Percentiles rank a stretch among this genome's conserved stretches.
These are phyloP conservation scores for Himantopus leucocephalus DNA, from an alignment of 2,113 vertebrate species.

Conservation along the genomic window DNA sequence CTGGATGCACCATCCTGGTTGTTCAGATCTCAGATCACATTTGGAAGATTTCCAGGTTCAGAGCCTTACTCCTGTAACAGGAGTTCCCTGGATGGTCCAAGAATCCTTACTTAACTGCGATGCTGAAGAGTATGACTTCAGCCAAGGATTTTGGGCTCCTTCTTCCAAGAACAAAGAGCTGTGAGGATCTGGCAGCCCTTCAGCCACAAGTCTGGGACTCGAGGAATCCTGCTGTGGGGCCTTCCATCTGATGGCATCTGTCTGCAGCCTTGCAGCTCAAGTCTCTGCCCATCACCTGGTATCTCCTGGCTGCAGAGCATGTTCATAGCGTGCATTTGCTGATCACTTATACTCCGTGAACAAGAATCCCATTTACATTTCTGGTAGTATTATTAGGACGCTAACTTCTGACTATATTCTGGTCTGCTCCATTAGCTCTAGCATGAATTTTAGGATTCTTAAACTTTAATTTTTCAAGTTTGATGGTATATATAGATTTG, in stretches of 20 bases:
- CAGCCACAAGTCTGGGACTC: background rate
- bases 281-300: background rate
- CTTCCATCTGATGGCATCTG: background rate
- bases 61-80: background rate
- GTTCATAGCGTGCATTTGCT: background rate
- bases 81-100: background rate
- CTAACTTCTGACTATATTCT: background rate
- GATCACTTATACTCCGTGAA: background rate
- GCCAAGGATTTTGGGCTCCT: background rate
- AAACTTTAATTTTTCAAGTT: background rate
- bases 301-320: background rate
- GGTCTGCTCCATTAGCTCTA: background rate
- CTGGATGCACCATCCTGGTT: background rate
- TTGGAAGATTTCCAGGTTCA: background rate
- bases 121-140: background rate
- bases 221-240: rapidly evolving
- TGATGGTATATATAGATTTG: background rate
- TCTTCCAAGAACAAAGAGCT: background rate
- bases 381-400: background rate
- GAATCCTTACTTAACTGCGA: background rate
- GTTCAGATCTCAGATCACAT: background rate
- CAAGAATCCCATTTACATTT: background rate
- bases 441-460: background rate
- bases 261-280: background rate
- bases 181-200: background rate